A percentile compares a stretch with the other conserved stretches of the same genome.
Conservation (phyloP, 2,888 invertebrate species). For the Blastobasis adustella region DNA sequence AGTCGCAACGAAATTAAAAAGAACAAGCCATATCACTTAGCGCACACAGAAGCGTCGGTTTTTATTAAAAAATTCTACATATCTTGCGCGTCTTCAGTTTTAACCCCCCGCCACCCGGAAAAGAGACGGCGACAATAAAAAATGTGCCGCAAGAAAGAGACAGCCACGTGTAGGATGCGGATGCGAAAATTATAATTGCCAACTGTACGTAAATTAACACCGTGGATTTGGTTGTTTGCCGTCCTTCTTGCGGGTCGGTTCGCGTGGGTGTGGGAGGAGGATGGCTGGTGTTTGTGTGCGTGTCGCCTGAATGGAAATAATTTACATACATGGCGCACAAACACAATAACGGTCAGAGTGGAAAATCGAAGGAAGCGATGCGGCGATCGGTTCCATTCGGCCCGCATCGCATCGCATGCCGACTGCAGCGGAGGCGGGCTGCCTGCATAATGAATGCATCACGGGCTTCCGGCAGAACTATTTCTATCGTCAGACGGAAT, state of each 20-base stretch:
- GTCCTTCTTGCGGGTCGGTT: constrained; percentile 6
- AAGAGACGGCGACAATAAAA: constrained; percentile 53
- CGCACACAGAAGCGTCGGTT: constrained; percentile 67
- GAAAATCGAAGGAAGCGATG: constrained; percentile 62
- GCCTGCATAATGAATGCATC: constrained; percentile 48
- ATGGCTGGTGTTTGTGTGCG: constrained; percentile 45
- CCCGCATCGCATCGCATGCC: not conserved
- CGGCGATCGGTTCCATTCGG: constrained; percentile 47
- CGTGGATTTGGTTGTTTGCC: constrained; percentile 46
- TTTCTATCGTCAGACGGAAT: constrained; percentile 17
- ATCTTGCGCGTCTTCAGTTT: constrained; percentile 66
- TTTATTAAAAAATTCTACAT: constrained; percentile 74
- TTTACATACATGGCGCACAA: constrained; percentile 68
- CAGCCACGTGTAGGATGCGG: constrained; percentile 47
- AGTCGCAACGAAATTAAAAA: constrained; percentile 72
- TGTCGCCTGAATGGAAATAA: constrained; percentile 37
- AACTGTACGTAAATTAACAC: constrained; percentile 73
- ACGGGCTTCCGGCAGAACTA: constrained; percentile 19
- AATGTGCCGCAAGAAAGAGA: constrained; percentile 60
- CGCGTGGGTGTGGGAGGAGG: constrained; percentile 29
- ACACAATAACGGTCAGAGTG: constrained; percentile 63
- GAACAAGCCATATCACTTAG: constrained; percentile 75
- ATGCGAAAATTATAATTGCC: constrained; percentile 69
- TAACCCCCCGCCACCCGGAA: constrained; percentile 55
- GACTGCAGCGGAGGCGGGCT: constrained; percentile 22